phyloP scores from a whole-genome alignment of 2,113 vertebrate genomes.

The Vombatus ursinus region DNA sequence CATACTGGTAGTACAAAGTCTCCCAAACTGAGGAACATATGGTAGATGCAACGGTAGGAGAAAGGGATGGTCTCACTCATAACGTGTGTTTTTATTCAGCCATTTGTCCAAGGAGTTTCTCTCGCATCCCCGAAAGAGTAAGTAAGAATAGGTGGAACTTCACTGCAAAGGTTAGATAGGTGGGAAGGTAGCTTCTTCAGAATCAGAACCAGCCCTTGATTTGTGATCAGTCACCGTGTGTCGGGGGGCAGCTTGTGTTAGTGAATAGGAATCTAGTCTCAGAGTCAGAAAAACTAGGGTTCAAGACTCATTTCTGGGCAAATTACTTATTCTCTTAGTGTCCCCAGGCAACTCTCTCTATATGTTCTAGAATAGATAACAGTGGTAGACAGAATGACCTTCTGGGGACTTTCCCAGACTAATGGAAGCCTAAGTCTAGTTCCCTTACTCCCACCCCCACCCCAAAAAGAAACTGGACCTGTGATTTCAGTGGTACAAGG shows the following conservation, averaged over 20 bases:
- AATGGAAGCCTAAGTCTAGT: neutral
- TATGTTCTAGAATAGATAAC: neutral
- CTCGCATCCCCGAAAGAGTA: neutral
- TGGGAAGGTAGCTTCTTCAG: neutral
- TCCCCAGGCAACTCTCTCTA: neutral
- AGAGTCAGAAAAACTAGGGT: neutral
- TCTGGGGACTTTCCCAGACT: neutral
- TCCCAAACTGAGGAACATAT: neutral
- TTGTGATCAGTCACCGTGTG: neutral
- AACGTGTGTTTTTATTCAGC: neutral
- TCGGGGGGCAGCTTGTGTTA: neutral
- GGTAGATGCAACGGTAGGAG: neutral
- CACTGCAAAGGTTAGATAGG: neutral
- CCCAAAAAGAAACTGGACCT: neutral
- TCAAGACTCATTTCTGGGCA: neutral
- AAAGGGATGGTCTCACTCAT: neutral
- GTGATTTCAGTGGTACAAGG: neutral
- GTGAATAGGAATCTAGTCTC: neutral
- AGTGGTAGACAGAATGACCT: neutral
- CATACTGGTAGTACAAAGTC: neutral
- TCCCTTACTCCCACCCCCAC: neutral
- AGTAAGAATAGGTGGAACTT: neutral
- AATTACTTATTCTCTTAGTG: neutral
- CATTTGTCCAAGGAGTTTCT: neutral
- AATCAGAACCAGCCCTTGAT: neutral